phyloP scores from a whole-genome alignment of 1,140 invertebrate genomes.

The Geopemphigus sp. region DNA sequence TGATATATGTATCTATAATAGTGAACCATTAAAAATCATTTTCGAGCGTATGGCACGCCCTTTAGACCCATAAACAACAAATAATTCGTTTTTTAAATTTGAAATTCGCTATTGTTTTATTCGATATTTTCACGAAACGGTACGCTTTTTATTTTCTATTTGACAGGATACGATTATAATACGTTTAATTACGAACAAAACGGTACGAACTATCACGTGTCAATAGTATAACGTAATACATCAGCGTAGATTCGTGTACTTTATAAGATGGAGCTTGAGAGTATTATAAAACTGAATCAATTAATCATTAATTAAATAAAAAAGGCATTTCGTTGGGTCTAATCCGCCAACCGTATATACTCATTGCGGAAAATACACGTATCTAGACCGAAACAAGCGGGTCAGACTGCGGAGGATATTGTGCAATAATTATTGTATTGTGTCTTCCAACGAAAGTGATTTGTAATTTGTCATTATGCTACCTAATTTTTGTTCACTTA shows the following conservation, averaged over 20 bases:
- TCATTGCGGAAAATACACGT: background rate
- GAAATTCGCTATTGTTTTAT: background rate
- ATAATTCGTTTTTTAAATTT: background rate
- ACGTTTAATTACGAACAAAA: no score
- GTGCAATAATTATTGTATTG: conserved; percentile 32
- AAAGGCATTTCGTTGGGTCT: conserved; percentile 11
- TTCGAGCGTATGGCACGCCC: background rate
- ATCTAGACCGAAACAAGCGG: conserved; percentile 48
- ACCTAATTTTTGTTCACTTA: background rate
- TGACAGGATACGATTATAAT: no score
- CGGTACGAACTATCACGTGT: background rate
- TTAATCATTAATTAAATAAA: conserved; percentile 41
- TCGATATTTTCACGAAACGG: background rate
- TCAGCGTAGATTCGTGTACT: background rate
- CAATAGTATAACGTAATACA: background rate
- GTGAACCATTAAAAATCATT: conserved; percentile 3
- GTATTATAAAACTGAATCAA: background rate
- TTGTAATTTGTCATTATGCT: conserved; percentile 31
- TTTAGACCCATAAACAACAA: background rate
- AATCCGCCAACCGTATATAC: conserved; percentile 10
- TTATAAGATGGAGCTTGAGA: background rate
- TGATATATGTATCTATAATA: background rate
- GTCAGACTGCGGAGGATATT: conserved; percentile 27
- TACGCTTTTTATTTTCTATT: background rate
- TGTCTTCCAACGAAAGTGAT: conserved; percentile 29